These are phyloP conservation scores for Chrysotoxum bicinctum DNA, from an alignment of 2,888 invertebrate genomes.

Conservation along the genomic window DNA sequence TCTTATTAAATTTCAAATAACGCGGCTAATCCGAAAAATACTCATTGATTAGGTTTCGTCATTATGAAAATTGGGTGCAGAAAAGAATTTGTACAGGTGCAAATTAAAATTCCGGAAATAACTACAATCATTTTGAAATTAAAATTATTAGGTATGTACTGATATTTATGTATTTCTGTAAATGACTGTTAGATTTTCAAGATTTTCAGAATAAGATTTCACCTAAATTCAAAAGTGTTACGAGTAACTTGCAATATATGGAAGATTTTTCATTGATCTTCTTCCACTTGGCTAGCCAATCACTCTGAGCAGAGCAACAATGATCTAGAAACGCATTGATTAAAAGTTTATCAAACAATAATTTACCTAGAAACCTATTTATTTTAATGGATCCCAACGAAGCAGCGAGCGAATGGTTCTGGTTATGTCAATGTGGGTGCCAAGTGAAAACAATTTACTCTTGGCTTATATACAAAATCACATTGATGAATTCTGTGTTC, in stretches of 20 bases:
- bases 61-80: too few relatives aligned
- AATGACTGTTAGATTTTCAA: too few relatives aligned
- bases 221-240: too few relatives aligned
- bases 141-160: too few relatives aligned
- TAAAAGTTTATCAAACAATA: background rate
- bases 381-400: background rate
- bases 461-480: background rate
- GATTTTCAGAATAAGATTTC: too few relatives aligned
- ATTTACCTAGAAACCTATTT: conserved; percentile 52
- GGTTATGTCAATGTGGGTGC: conserved; percentile 3
- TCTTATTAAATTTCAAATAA: too few relatives aligned
- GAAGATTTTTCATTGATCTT: background rate
- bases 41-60: too few relatives aligned
- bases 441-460: conserved; percentile 15
- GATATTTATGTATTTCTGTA: too few relatives aligned
- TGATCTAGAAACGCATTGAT: background rate
- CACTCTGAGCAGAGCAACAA: background rate
- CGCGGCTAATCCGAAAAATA: too few relatives aligned
- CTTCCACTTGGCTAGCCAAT: background rate
- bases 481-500: conserved; percentile 36
- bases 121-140: too few relatives aligned
- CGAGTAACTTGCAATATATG: background rate
- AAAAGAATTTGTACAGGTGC: too few relatives aligned
- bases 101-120: too few relatives aligned
- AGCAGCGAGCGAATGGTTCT: background rate